Evolutionary conservation across 2,888 invertebrate species (phyloP), one percentile per base, ranked within the genome.

Genomic region (Leptarthrus brevirostris): DNA sequence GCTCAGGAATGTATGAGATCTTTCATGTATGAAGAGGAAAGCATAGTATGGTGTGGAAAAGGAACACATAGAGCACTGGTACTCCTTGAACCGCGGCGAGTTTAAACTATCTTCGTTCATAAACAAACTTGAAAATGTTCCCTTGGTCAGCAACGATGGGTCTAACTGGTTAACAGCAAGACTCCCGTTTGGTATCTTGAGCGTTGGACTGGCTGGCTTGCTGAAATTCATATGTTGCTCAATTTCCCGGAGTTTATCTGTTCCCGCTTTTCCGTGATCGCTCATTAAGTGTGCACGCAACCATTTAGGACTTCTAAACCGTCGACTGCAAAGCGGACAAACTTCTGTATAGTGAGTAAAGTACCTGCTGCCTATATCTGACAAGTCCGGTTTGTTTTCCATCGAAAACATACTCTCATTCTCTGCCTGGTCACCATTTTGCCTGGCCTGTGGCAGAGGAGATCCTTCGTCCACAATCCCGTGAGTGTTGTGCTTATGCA

Each of bases 401-500:
- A 66, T 6, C n/a, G 36, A 16, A 49, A 47, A 69, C 10, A 72
- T 56, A 49, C 18, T 76, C 5, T 74, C 75, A 12, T 78, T 78
- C 22, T 77, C 72, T 73, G 77, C 77, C 87, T 82, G 83, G 1
- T 82, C 73, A 0, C 85, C 85, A 71, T 85, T 85, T 73, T 83
- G 82, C 6, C 85, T 79, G 0, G 85, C 82, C 72, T 85, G 85
- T 1, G 85, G 85, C 72, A 85, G 54, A 0, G 89, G 89, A 2
- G 89, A 88, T 0, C 92, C 92, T 73, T 95, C 95, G 77, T 96
- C 95, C 12, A 94, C 92, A 75, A 99, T 96, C 16, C 98, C 98
- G 84, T 99, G 99, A 34, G 96, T 96, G 85, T 98, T 98, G 82
- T 96, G 96, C 83, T 98, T 98, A 87, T 99, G 99, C 20, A 97